Evolutionary conservation across 2,888 invertebrate genomes (phyloP).

Genomic region (Psylliodes chrysocephalus): DNA sequence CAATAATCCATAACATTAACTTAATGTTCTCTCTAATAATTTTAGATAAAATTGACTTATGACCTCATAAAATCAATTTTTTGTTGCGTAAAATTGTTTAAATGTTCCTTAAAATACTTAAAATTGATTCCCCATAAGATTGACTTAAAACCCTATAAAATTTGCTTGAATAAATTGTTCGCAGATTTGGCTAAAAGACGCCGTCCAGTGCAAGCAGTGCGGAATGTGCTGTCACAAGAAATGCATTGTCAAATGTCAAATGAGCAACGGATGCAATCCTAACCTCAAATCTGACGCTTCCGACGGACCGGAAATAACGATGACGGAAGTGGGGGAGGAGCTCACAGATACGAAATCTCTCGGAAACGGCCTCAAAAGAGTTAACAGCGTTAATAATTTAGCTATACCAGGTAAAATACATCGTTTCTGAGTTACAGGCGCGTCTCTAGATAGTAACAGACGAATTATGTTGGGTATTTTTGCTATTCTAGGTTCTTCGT

Average conservation of each 20-base stretch:
- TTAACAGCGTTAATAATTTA: slow-evolving; percentile 77
- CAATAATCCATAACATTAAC: too few species aligned
- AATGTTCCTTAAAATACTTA: too few species aligned
- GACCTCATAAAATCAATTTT: too few species aligned
- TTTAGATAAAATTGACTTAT: too few species aligned
- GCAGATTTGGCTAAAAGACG: slow-evolving; percentile 96
- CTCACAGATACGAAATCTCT: slow-evolving; percentile 49
- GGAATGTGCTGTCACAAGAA: slow-evolving; percentile 95
- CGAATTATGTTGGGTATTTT: neutral
- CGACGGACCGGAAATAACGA: slow-evolving; percentile 64
- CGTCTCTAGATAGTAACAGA: too few species aligned
- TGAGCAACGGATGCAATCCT: slow-evolving; percentile 70
- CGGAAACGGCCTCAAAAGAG: slow-evolving; percentile 71
- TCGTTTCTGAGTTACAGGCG: neutral
- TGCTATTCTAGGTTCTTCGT: slow-evolving; percentile 62
- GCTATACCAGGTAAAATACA: slow-evolving; percentile 71
- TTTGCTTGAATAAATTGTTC: too few species aligned
- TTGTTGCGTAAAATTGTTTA: too few species aligned
- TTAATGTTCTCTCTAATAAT: too few species aligned
- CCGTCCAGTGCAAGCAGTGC: slow-evolving; percentile 90
- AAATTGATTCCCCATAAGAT: too few species aligned
- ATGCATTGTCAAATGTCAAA: slow-evolving; percentile 88
- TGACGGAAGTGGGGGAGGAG: slow-evolving; percentile 61
- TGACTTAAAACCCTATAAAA: too few species aligned
- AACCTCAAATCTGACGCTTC: slow-evolving; percentile 49